phyloP scores from a whole-genome alignment of 2,797 vertebrate species.

The Hypotaenidia philippensis region DNA sequence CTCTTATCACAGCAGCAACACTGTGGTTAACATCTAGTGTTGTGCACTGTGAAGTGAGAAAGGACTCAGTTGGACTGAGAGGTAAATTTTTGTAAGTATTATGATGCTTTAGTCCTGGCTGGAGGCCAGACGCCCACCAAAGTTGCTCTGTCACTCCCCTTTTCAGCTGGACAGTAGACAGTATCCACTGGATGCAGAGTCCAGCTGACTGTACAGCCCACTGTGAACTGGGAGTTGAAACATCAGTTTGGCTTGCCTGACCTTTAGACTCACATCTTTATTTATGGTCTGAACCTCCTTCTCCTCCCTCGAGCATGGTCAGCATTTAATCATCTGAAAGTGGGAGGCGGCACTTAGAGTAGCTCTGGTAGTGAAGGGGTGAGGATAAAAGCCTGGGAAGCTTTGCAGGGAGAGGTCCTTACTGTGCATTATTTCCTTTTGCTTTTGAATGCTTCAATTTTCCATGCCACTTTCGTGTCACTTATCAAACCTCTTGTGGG shows the following conservation, averaged over 20 bases:
- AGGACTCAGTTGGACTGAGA: background rate
- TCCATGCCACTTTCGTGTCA: background rate
- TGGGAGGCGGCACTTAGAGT: background rate
- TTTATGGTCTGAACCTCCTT: background rate
- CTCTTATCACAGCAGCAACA: background rate
- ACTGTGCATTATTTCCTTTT: background rate
- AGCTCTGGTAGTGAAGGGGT: background rate
- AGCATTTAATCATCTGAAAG: background rate
- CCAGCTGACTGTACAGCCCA: background rate
- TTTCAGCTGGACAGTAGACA: too few species aligned
- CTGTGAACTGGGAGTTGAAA: background rate
- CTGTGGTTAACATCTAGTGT: background rate
- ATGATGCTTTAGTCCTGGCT: too few species aligned
- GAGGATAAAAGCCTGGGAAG: background rate
- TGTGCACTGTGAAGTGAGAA: background rate
- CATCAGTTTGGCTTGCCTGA: background rate
- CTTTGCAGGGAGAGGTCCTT: background rate
- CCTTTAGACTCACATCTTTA: background rate
- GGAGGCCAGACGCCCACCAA: too few species aligned
- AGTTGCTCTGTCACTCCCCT: too few species aligned
- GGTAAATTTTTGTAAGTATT: background rate
- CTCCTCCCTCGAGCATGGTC: accelerated
- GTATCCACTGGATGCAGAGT: background rate
- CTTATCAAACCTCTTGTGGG: background rate
- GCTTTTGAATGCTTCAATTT: background rate